A percentile compares a stretch with the other conserved stretches of the same genome.
phyloP scores from a whole-genome alignment of 1,140 invertebrate genomes.

The Eupristina koningsbergeri region DNA sequence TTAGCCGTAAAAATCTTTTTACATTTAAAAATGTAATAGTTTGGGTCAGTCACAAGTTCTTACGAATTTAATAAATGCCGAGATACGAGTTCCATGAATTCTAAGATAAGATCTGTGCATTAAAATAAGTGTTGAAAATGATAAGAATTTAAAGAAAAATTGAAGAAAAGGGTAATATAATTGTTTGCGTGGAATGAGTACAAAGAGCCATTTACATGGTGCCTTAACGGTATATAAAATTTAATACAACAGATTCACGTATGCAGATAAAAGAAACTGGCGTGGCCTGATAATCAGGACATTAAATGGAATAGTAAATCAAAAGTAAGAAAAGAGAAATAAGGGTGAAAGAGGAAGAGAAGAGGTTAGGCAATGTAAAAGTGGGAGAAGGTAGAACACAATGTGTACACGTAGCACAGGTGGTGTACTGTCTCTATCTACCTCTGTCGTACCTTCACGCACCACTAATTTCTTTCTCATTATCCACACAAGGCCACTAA shows the following conservation, averaged over 20 bases:
- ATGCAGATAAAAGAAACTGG: not conserved
- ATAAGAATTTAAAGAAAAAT: too few relatives aligned
- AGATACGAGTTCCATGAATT: too few relatives aligned
- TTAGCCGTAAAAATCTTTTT: too few relatives aligned
- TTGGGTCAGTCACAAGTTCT: too few relatives aligned
- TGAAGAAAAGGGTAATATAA: too few relatives aligned
- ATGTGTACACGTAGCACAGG: constrained; percentile 57
- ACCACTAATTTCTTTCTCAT: constrained; percentile 69
- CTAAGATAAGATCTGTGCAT: too few relatives aligned
- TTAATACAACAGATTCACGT: not conserved
- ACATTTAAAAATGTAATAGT: too few relatives aligned
- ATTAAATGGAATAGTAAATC: not conserved
- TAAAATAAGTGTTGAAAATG: too few relatives aligned
- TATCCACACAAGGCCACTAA: constrained; percentile 58
- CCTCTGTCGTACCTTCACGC: constrained; percentile 67
- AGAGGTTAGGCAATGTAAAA: not conserved
- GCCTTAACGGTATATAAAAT: too few relatives aligned
- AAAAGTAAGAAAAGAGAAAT: not conserved
- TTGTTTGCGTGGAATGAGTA: too few relatives aligned
- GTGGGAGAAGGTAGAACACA: not conserved
- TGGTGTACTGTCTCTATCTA: constrained; percentile 62
- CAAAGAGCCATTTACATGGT: too few relatives aligned
- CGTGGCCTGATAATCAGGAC: constrained; percentile 8
- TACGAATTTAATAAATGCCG: too few relatives aligned
- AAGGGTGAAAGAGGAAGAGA: not conserved